Evolutionary conservation across 2,113 vertebrate genomes (phyloP).

Genomic region (Tinamus guttatus): DNA sequence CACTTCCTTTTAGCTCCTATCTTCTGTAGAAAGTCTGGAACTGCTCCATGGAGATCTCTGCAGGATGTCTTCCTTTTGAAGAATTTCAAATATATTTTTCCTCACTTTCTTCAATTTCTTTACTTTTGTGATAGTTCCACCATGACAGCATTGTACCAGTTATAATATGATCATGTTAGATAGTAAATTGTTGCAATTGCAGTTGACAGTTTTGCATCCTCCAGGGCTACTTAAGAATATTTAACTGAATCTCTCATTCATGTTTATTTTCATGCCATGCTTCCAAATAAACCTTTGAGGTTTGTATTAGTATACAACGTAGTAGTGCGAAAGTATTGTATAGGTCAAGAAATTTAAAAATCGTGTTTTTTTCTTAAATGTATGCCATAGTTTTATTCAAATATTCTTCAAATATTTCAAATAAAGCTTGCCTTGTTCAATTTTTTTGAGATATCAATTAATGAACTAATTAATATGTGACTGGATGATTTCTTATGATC

Average conservation of each 20-base stretch:
- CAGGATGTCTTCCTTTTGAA: background rate
- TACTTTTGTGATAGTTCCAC: background rate
- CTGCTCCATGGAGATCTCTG: background rate
- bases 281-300: background rate
- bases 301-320: background rate
- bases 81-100: constrained; percentile 26
- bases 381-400: background rate
- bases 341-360: background rate
- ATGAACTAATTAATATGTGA: background rate
- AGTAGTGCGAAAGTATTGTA: background rate
- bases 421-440: background rate
- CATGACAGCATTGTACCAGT: background rate
- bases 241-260: background rate
- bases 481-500: background rate
- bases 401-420: background rate
- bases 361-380: background rate
- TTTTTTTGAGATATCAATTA: background rate
- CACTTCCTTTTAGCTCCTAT: constrained; percentile 1
- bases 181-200: background rate
- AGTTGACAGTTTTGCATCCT: background rate
- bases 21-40: constrained; percentile 37
- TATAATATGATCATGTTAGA: background rate
- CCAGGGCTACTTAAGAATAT: background rate
- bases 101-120: background rate
- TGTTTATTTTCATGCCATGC: background rate